Conservation (phyloP, 1,140 invertebrate species). For the Drosophila grimshawi region DNA sequence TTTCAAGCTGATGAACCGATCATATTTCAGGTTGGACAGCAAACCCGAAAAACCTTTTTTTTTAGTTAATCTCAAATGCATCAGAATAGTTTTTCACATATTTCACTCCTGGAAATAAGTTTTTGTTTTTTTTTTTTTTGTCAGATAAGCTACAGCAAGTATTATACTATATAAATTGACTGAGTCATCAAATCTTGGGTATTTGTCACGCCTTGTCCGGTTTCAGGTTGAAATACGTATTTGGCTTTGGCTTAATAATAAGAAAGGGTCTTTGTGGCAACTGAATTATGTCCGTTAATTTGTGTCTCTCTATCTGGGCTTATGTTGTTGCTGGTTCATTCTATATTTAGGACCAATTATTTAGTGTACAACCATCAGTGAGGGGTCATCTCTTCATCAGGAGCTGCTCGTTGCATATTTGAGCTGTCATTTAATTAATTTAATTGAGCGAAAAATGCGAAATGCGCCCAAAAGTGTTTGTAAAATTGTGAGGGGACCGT, state of each 20-base stretch:
- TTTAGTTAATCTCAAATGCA: too few relatives aligned
- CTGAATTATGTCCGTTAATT: not conserved
- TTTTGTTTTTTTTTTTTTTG: too few relatives aligned
- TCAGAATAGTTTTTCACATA: too few relatives aligned
- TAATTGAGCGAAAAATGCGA: constrained; percentile 72
- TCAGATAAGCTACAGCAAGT: too few relatives aligned
- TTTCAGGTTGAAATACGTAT: not conserved
- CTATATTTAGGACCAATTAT: constrained; percentile 1
- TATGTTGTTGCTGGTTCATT: not conserved
- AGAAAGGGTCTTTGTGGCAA: not conserved
- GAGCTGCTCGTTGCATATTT: constrained; percentile 41
- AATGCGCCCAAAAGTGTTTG: constrained; percentile 64
- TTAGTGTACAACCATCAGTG: not conserved
- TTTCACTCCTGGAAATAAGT: too few relatives aligned
- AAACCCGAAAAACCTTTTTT: too few relatives aligned
- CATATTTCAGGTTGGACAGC: too few relatives aligned
- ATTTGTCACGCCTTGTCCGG: too few relatives aligned
- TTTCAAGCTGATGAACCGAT: too few relatives aligned
- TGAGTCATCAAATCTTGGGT: too few relatives aligned
- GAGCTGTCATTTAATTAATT: constrained; percentile 68
- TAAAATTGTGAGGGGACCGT: constrained; percentile 42
- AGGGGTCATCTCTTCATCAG: constrained; percentile 21
- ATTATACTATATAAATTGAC: too few relatives aligned
- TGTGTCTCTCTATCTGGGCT: not conserved
- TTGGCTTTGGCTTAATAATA: not conserved